Base-by-base conservation (phyloP, 2,888 invertebrate genomes). In the Cartodere bifasciata region DNA sequence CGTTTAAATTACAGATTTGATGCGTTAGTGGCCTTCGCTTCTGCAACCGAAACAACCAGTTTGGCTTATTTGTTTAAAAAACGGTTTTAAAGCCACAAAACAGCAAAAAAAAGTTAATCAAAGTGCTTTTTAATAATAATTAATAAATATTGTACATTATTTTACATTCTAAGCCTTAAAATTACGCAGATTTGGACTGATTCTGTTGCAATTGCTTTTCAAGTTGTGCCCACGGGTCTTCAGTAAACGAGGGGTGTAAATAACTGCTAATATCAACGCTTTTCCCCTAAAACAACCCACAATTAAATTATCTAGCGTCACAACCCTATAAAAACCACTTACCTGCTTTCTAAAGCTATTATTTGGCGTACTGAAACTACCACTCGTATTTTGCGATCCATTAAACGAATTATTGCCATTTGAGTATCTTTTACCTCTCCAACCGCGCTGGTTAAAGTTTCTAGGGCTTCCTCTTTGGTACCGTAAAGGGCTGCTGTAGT, bases 151-250 rank as follows among this genome's bases (percentile, higher is more conserved):
- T n/a, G n/a, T n/a, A n/a, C n/a, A n/a, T n/a, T n/a, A n/a, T n/a
- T n/a, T n/a, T n/a, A n/a, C n/a, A n/a, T n/a, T n/a, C n/a, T n/a
- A n/a, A n/a, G n/a, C n/a, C n/a, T n/a, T n/a, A n/a, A n/a, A n/a
- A n/a, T n/a, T n/a, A n/a, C n/a, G n/a, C n/a, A n/a, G n/a, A n/a
- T n/a, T n/a, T n/a, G n/a, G n/a, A n/a, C n/a, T n/a, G n/a, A n/a
- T n/a, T n/a, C n/a, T n/a, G n/a, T n/a, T n/a, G n/a, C n/a, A n/a
- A n/a, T n/a, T n/a, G n/a, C n/a, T n/a, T 17, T 15, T 28, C 28
- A 4, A 28, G 16, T 28, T 36, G 32, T 14, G 32, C 30, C 42
- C 42, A 42, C 3, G 42, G 42, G 21, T 42, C 34, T 13, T 26
- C 14, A n/a, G 22, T 16, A 24, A 37, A 29, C 6, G 39, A 20